Evolutionary conservation across 2,113 vertebrate genomes (phyloP).

Genomic region (Paracyprichromis sp.): DNA sequence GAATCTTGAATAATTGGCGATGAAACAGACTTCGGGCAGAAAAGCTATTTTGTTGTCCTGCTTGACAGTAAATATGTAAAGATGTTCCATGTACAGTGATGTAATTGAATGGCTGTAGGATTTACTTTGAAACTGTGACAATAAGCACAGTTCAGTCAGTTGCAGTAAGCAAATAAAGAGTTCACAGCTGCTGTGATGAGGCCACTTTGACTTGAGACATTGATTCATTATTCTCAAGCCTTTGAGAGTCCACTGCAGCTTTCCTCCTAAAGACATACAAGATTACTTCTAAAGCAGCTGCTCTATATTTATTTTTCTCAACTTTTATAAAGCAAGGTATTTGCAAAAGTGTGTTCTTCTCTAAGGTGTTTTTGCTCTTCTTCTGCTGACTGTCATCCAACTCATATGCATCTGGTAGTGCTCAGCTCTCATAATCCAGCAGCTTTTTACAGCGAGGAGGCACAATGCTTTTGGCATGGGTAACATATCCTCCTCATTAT

Average conservation of each 20-base stretch:
- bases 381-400: background rate
- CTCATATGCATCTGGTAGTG: background rate
- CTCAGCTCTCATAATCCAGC: background rate
- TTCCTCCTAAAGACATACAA: background rate
- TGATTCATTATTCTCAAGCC: background rate
- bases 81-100: background rate
- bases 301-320: background rate
- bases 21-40: background rate
- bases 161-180: background rate
- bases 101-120: background rate
- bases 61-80: background rate
- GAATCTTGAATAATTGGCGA: background rate
- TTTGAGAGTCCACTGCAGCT: background rate
- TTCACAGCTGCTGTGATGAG: background rate
- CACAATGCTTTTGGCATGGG: background rate
- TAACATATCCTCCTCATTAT: background rate
- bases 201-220: background rate
- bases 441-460: background rate
- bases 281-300: background rate
- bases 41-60: background rate
- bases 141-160: background rate
- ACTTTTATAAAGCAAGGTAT: background rate
- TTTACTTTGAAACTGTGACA: background rate
- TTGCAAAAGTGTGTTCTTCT: background rate
- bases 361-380: fast-evolving